Base-by-base conservation (phyloP, 2,888 invertebrate species). In the Amblyteles armatorius region DNA sequence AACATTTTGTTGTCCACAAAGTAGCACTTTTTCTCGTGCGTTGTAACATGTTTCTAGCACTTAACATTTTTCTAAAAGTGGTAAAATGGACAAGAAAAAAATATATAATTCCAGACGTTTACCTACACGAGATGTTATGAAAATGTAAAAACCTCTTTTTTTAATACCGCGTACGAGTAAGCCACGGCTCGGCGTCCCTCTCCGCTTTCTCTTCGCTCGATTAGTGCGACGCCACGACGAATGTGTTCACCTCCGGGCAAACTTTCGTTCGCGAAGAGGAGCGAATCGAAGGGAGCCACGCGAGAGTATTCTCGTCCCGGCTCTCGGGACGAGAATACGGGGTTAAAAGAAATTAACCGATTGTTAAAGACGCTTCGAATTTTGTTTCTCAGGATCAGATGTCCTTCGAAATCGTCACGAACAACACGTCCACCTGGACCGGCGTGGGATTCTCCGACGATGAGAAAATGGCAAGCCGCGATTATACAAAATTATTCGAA, bases 361-460 rank as follows among this genome's bases (percentile, higher is more conserved):
- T 57, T 57, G 7, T 36, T 52, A 63, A 55, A 76, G 44, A 36
- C 65, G 36, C 69, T 40, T 67, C 55, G 36, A 19, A 19, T 26
- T 13, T 83, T 73, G 68, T 74, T 82, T 86, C 86, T 11, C 67
- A 96, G 91, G 98, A 98, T 92, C 96, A 96, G 79, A 96, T 98
- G 85, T 94, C 95, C 67, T 98, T 98, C 94, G 97, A 97, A 0
- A 96, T 98, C 71, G 95, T 96, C 63, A 98, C 98, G 0, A 96
- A 95, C 52, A 95, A 98, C 88, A 96, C 96, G 1, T 96, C 97
- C 87, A 95, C 96, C 9, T 98, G 98, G 98, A 98, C 98, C 0
- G 98, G 98, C 0, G 97, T 98, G 84, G 98, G 97, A 0, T 98
- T 98, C 92, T 97, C 97, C 72, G 95, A 97, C 84, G 96, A 98